A percentile compares a stretch with the other conserved stretches of the same genome.
Conservation (phyloP, 2,113 vertebrate species). For the Pluvialis apricaria region DNA sequence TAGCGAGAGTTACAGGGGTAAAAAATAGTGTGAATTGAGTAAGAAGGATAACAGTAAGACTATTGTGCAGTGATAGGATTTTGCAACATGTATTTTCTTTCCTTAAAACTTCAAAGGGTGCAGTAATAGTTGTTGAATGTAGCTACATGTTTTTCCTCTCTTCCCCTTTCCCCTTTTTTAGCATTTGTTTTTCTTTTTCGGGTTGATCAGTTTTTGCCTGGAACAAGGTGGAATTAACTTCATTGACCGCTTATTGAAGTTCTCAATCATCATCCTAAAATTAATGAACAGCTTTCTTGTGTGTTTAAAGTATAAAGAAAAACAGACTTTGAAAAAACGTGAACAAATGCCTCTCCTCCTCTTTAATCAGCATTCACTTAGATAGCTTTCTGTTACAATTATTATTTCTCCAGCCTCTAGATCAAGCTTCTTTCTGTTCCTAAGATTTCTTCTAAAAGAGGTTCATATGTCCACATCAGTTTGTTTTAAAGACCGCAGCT, state of each 20-base stretch:
- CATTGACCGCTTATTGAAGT: not conserved
- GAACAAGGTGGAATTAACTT: not conserved
- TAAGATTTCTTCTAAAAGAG: not conserved
- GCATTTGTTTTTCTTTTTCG: not conserved
- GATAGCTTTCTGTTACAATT: not conserved
- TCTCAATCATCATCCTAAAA: not conserved
- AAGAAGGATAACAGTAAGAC: not conserved
- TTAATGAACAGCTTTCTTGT: not conserved
- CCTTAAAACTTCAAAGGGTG: not conserved
- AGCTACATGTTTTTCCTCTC: not conserved
- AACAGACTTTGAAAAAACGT: not conserved
- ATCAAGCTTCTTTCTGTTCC: not conserved
- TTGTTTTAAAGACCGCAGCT: not conserved
- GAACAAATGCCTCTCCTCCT: not conserved
- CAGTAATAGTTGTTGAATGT: not conserved
- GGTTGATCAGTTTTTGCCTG: not conserved
- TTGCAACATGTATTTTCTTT: not conserved
- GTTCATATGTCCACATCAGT: not conserved
- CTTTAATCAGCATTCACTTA: not conserved
- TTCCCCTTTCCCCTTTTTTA: not conserved
- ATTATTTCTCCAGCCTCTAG: not conserved
- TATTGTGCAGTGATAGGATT: not conserved
- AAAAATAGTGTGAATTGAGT: not conserved
- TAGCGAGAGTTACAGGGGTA: not conserved
- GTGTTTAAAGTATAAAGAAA: not conserved